Percentiles rank a stretch among this genome's conserved stretches.
Evolutionary conservation across 2,888 invertebrate species (phyloP).

Genomic region (Ectemnius lituratus): DNA sequence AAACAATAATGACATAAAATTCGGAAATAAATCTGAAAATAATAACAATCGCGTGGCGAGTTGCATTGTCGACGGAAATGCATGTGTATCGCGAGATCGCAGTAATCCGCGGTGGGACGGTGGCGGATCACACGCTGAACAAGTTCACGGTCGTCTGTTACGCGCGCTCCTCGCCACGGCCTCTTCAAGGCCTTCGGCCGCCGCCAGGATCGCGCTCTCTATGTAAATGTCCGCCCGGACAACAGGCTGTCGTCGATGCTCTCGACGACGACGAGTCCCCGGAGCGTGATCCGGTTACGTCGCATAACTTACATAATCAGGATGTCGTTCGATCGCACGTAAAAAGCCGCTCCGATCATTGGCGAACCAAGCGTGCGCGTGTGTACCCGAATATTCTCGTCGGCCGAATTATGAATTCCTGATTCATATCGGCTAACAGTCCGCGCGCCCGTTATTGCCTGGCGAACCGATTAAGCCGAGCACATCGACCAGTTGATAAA

Average conservation of each 20-base stretch:
- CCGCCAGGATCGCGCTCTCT: constrained; percentile 55
- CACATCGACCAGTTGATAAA: constrained; percentile 6
- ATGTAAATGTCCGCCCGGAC: constrained; percentile 51
- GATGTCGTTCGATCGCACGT: neutral
- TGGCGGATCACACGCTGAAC: constrained; percentile 52
- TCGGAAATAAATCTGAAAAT: too few relatives aligned
- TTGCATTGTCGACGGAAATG: constrained; percentile 50
- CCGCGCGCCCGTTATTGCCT: constrained; percentile 25
- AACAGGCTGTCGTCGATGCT: constrained; percentile 20
- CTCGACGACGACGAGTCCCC: neutral
- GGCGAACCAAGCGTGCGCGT: neutral
- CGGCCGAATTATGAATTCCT: constrained; percentile 33
- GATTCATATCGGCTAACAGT: constrained; percentile 35
- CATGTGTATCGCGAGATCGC: constrained; percentile 40
- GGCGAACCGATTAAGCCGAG: neutral
- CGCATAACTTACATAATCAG: constrained; percentile 50
- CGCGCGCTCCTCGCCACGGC: constrained; percentile 54
- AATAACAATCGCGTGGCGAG: constrained; percentile 12
- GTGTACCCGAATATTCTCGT: constrained; percentile 8
- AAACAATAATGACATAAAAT: too few relatives aligned
- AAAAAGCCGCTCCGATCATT: too few relatives aligned
- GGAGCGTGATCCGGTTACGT: constrained; percentile 49
- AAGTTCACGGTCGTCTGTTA: constrained; percentile 73
- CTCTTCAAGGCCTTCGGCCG: constrained; percentile 57
- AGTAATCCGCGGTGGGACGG: constrained; percentile 33